phyloP scores from a whole-genome alignment of 2,888 invertebrate genomes.

The Carpatolechia fugitivella region DNA sequence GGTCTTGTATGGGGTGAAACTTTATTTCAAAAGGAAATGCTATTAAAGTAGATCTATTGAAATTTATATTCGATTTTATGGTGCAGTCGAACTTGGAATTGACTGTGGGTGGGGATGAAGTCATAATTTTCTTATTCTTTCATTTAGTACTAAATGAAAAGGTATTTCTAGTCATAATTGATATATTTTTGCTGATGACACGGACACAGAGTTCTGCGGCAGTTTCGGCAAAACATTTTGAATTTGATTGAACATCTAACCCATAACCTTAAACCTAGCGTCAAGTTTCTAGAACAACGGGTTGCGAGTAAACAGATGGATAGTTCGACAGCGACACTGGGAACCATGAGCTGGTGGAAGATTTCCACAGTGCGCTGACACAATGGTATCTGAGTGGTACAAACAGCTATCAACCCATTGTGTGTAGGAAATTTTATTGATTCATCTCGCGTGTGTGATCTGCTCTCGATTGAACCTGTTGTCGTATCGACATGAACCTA shows the following conservation, averaged over 20 bases:
- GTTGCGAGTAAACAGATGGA: not conserved
- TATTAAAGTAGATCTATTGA: not conserved
- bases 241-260: no score
- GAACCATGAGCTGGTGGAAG: not conserved
- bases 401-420: conserved; percentile 20
- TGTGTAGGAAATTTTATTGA: conserved; percentile 15
- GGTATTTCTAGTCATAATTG: no score
- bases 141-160: no score
- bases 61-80: not conserved
- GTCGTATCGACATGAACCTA: not conserved
- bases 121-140: not conserved
- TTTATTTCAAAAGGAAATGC: not conserved
- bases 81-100: not conserved
- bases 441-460: conserved; percentile 11
- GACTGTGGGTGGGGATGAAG: not conserved
- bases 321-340: not conserved
- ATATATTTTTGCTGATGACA: no score
- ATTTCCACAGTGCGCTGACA: not conserved
- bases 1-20: conserved; percentile 8
- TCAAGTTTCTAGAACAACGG: not conserved
- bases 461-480: conserved; percentile 6
- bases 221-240: no score
- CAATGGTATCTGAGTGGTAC: not conserved
- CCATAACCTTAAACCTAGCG: not conserved
- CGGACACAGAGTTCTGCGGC: no score